phyloP scores from a whole-genome alignment of 2,888 invertebrate species.

The Spilosoma lubricipeda region DNA sequence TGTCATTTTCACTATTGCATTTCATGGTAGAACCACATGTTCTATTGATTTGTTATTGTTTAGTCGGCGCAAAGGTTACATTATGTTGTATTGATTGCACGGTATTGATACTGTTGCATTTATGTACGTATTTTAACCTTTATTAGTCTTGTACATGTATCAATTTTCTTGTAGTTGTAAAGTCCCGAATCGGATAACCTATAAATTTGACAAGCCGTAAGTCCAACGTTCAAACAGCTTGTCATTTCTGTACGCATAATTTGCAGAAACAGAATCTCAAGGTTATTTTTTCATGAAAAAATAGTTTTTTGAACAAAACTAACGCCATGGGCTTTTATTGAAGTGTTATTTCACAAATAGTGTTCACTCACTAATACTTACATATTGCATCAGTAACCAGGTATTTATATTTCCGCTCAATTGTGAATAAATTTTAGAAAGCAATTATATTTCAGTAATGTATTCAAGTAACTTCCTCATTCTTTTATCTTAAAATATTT shows the following conservation, averaged over 20 bases:
- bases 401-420: neutral
- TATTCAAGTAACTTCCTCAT: conserved; percentile 1
- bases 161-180: conserved; percentile 48
- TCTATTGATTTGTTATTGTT: conserved; percentile 81
- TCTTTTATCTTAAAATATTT: neutral
- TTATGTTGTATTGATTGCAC: conserved; percentile 71
- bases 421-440: neutral
- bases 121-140: conserved; percentile 46
- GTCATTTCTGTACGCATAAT: conserved; percentile 67
- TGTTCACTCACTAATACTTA: neutral
- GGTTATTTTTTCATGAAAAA: conserved; percentile 59
- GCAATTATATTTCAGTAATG: neutral
- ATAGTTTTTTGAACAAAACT: conserved; percentile 21
- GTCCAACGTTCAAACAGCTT: conserved; percentile 79
- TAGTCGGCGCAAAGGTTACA: conserved; percentile 69
- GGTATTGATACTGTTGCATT: conserved; percentile 59
- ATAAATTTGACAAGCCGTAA: conserved; percentile 77
- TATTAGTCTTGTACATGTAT: conserved; percentile 53
- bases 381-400: conserved; percentile 5
- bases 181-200: conserved; percentile 72
- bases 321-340: conserved; percentile 32
- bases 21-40: conserved; percentile 83
- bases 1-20: conserved; percentile 81
- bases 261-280: conserved; percentile 64
- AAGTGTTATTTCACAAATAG: conserved; percentile 19